Evolutionary conservation across 2,113 vertebrate genomes (phyloP).

Genomic region (Leptobrachium leishanense): DNA sequence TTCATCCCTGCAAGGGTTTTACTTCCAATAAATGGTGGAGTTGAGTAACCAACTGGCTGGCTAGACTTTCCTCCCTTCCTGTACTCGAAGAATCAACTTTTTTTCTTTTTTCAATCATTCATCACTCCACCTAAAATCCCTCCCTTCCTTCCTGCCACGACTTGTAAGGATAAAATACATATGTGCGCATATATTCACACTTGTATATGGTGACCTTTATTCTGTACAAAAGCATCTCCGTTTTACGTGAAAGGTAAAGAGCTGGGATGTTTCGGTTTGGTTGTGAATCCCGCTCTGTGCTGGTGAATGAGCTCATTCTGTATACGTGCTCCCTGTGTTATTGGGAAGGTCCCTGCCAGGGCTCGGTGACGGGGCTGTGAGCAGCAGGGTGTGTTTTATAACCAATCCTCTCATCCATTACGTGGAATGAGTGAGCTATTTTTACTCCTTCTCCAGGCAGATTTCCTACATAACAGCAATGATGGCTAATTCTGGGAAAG

Average conservation of each 20-base stretch:
- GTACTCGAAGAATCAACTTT: conserved; percentile 73
- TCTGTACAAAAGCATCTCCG: conserved; percentile 45
- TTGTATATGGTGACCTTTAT: conserved; percentile 58
- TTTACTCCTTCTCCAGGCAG: not conserved
- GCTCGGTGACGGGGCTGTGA: conserved; percentile 9
- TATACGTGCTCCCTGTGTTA: conserved; percentile 11
- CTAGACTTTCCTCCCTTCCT: conserved; percentile 90
- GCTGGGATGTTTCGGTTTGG: conserved; percentile 39
- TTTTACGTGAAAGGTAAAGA: conserved; percentile 42
- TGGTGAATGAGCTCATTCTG: conserved; percentile 31
- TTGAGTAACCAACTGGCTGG: conserved; percentile 70
- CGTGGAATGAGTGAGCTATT: not conserved
- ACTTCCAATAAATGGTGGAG: conserved; percentile 80
- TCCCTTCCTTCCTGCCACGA: conserved; percentile 84
- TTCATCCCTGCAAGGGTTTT: conserved; percentile 77
- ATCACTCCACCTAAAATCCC: conserved; percentile 57
- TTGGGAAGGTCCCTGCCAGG: conserved; percentile 19
- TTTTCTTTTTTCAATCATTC: conserved; percentile 34
- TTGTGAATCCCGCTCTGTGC: conserved; percentile 50
- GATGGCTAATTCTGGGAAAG: no score
- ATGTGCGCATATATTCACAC: conserved; percentile 9
- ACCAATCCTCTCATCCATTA: not conserved
- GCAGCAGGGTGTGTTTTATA: not conserved
- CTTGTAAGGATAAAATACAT: conserved; percentile 59
- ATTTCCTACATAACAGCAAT: not conserved